Base-by-base conservation (phyloP, 2,888 invertebrate species). In the Chrysolina haemoptera region DNA sequence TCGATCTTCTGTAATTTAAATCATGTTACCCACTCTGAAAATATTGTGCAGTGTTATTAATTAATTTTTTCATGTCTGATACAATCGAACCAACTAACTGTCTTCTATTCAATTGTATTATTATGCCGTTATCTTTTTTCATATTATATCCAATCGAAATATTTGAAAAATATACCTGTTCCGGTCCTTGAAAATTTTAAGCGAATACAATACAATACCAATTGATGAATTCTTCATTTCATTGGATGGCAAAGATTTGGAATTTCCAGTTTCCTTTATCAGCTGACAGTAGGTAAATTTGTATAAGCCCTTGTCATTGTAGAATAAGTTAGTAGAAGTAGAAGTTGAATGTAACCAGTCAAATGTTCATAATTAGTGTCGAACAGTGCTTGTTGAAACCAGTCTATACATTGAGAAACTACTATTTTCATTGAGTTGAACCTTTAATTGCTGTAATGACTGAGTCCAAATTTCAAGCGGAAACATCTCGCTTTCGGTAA, bases 401-500 rank as follows among this genome's bases (percentile, higher is more conserved):
- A 11, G 20, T 53, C 18, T 53, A 12, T 53, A 18, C 11, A 53
- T 53, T 16, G 16, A 20, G 20, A 20, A 20, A 12, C 53, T 20
- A 20, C 5, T 20, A 12, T 4, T 53, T 53, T 35, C 35, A 35
- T 6, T 8, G 35, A 35, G 35, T 8, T 35, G 8, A 35, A 35
- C 35, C 35, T 35, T 35, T 8, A 43, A 43, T 20, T 18, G 53
- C 14, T 53, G 53, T 5, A 10, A 53, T 53, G 53, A 18, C 53
- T 22, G 53, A 53, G 18, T 20, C 5, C 2, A 48, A 48, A 48
- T 8, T 16, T 18, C 18, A 20, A 53, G 20, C 20, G 20, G 53
- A 53, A 20, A 53, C 53, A 53, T 53, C 53, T 11, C 53, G 53
- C 20, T 53, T 53, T 53, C 53, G 53, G 53, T 53, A 53, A 53